Conservation (phyloP, 2,797 vertebrate genomes). For the Potorous gilbertii region DNA sequence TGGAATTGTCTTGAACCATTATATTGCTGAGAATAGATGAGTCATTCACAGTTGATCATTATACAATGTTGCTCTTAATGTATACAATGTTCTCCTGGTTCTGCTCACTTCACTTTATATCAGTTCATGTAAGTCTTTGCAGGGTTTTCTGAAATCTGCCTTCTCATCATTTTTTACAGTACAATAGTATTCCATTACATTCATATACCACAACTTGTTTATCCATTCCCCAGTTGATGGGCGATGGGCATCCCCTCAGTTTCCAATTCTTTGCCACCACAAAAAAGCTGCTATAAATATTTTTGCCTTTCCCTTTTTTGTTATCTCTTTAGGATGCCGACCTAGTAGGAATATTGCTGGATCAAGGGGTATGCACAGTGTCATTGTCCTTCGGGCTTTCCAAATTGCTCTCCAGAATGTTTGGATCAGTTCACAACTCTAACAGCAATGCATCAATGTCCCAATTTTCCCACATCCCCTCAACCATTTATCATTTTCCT, state of each 20-base stretch:
- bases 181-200: neutral
- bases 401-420: neutral
- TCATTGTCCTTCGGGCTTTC: too few species aligned
- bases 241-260: neutral
- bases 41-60: neutral
- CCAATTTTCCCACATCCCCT: neutral
- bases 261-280: neutral
- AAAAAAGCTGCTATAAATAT: neutral
- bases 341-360: neutral
- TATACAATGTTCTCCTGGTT: neutral
- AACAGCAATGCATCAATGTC: neutral
- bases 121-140: neutral
- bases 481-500: neutral
- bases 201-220: neutral
- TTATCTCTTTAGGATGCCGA: neutral
- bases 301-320: neutral
- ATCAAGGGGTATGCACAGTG: neutral
- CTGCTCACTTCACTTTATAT: neutral
- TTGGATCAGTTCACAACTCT: neutral
- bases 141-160: neutral
- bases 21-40: neutral
- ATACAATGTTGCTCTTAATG: neutral
- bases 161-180: neutral
- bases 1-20: neutral
- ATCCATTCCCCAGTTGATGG: neutral